Percentiles rank a stretch among this genome's conserved stretches.
phyloP scores from a whole-genome alignment of 1,140 invertebrate species.

The Drosophila grimshawi region DNA sequence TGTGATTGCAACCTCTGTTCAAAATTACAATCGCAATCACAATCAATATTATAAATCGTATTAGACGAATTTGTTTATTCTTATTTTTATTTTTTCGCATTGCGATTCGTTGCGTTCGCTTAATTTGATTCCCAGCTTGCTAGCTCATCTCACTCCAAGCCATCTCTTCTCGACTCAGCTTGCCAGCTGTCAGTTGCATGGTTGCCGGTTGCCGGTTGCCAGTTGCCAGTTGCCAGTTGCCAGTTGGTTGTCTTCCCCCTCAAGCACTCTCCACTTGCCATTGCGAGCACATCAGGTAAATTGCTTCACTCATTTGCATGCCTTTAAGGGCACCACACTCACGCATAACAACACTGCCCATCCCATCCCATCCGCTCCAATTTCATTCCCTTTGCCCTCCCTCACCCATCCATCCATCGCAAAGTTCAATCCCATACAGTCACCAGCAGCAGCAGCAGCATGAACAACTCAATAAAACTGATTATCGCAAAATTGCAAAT shows the following conservation, averaged over 20 bases:
- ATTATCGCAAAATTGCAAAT: slow-evolving; percentile 78
- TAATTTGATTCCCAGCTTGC: slow-evolving; percentile 18
- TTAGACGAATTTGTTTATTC: slow-evolving; percentile 36
- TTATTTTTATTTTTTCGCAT: slow-evolving; percentile 9
- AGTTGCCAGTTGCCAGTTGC: no score
- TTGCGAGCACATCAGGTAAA: slow-evolving; percentile 33
- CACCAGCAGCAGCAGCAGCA: neutral
- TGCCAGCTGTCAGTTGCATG: slow-evolving; percentile 60
- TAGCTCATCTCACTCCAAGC: neutral
- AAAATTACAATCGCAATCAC: neutral
- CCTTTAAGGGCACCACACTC: slow-evolving; percentile 31
- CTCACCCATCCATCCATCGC: neutral
- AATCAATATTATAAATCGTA: slow-evolving; percentile 52
- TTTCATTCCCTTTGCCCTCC: neutral
- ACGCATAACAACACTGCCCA: neutral
- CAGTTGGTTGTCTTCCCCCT: no score
- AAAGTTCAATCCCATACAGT: neutral
- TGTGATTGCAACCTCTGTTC: no score
- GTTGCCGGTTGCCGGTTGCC: neutral
- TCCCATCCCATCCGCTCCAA: neutral
- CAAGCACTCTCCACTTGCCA: neutral
- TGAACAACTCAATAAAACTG: slow-evolving; percentile 76
- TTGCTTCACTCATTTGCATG: slow-evolving; percentile 72
- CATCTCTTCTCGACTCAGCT: neutral
- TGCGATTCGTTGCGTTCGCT: slow-evolving; percentile 29